Percentiles rank a stretch among this genome's conserved stretches.
These are phyloP conservation scores for Burhinus oedicnemus DNA, from an alignment of 2,113 vertebrate genomes.

Conservation along the genomic window DNA sequence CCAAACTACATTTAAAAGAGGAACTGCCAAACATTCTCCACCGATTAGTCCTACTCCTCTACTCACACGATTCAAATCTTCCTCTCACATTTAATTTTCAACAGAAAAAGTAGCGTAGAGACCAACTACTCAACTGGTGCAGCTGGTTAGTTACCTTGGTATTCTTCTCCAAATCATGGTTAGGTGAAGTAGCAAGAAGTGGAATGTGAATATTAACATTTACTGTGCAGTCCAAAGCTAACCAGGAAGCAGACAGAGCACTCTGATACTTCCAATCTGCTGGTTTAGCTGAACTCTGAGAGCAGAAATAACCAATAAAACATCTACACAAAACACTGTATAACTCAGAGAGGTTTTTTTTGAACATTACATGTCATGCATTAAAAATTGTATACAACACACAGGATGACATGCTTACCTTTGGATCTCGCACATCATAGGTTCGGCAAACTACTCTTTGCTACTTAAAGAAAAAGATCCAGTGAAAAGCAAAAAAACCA, in stretches of 20 bases:
- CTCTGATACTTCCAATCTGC: conserved; percentile 94
- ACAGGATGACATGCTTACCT: conserved; percentile 70
- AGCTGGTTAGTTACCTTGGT: conserved; percentile 78
- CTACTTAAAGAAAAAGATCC: conserved; percentile 78
- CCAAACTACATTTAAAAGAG: neutral
- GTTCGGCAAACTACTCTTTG: conserved; percentile 88
- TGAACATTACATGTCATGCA: neutral
- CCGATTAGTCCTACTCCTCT: neutral
- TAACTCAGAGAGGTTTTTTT: neutral
- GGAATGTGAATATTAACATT: conserved; percentile 87
- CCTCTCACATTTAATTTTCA: neutral
- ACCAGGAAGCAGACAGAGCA: conserved; percentile 84
- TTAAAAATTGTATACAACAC: neutral
- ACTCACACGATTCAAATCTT: neutral
- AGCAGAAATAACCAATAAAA: neutral
- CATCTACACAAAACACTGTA: neutral
- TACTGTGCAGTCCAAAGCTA: conserved; percentile 82
- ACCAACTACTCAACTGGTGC: neutral
- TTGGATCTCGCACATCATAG: conserved; percentile 88
- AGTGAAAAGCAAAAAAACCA: neutral
- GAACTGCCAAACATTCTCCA: neutral
- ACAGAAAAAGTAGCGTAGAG: neutral
- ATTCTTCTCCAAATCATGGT: conserved; percentile 77
- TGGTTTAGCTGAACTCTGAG: conserved; percentile 87
- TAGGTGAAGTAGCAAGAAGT: conserved; percentile 72